phyloP scores from a whole-genome alignment of 2,113 vertebrate species.

The Calidris pygmaea region DNA sequence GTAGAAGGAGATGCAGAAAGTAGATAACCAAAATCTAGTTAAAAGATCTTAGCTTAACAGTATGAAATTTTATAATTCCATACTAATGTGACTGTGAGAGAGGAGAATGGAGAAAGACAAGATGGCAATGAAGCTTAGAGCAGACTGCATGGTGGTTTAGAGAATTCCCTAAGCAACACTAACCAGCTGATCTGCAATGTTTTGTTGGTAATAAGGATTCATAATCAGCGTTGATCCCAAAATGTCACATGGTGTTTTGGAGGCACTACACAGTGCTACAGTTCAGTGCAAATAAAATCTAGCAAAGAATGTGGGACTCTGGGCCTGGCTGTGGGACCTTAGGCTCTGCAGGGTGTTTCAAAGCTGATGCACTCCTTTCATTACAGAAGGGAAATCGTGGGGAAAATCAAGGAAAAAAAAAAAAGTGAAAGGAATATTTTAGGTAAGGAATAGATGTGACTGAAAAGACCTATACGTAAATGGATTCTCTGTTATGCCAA shows the following conservation, averaged over 20 bases:
- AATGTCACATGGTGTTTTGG: neutral
- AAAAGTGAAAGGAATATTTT: neutral
- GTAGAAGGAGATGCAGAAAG: neutral
- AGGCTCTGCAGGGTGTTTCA: neutral
- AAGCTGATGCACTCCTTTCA: neutral
- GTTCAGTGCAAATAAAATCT: neutral
- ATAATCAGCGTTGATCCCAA: neutral
- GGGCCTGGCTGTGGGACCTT: neutral
- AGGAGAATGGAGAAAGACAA: neutral
- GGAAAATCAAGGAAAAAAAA: fast-evolving
- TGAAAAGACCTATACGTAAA: neutral
- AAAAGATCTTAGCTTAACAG: neutral
- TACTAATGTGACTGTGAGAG: neutral
- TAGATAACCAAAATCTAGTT: neutral
- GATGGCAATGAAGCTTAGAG: neutral
- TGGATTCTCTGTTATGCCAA: neutral
- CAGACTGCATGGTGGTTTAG: neutral
- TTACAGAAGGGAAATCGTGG: neutral
- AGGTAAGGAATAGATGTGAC: neutral
- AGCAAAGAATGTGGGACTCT: neutral
- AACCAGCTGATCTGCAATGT: neutral
- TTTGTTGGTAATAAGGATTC: neutral
- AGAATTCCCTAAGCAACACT: neutral
- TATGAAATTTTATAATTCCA: neutral
- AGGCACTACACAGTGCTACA: neutral